These are phyloP conservation scores for Orientallactaga sibirica DNA, from an alignment of 2,797 vertebrate genomes.

Conservation along the genomic window DNA sequence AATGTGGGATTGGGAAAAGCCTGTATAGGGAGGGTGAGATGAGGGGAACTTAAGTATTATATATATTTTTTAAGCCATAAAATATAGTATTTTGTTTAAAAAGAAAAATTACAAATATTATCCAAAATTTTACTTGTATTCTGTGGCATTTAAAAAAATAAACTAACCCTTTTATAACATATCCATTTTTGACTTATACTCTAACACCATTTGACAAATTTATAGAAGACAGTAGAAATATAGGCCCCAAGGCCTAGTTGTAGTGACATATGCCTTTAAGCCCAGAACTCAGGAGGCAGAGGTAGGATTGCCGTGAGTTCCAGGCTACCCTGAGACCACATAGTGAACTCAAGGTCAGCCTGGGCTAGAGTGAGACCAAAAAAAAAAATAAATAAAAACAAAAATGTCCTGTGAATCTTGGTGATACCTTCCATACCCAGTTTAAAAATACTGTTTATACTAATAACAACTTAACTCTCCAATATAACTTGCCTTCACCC, in stretches of 20 bases:
- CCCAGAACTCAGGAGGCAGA: background rate
- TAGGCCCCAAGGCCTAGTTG: background rate
- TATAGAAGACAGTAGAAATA: slow-evolving; percentile 20
- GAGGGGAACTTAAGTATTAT: background rate
- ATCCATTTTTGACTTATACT: slow-evolving; percentile 11
- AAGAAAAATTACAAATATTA: slow-evolving; percentile 25
- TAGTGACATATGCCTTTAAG: background rate
- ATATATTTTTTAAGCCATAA: slow-evolving; percentile 25
- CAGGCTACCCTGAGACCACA: background rate
- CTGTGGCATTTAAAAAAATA: background rate
- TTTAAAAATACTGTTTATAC: no score
- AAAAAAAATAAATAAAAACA: background rate
- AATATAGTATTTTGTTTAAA: slow-evolving; percentile 4
- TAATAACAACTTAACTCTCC: slow-evolving; percentile 58
- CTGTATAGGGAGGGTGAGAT: background rate
- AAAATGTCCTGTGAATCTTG: background rate
- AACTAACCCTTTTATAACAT: background rate
- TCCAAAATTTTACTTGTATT: slow-evolving; percentile 34
- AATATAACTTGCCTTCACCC: slow-evolving; percentile 62
- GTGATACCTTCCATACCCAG: no score
- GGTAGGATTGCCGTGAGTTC: background rate
- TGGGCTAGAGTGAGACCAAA: background rate
- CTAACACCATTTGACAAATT: slow-evolving; percentile 49
- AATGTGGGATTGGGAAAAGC: background rate
- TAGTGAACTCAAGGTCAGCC: background rate